These are phyloP conservation scores for Heliothis subflexa DNA, from an alignment of 1,140 invertebrate species.

Conservation along the genomic window DNA sequence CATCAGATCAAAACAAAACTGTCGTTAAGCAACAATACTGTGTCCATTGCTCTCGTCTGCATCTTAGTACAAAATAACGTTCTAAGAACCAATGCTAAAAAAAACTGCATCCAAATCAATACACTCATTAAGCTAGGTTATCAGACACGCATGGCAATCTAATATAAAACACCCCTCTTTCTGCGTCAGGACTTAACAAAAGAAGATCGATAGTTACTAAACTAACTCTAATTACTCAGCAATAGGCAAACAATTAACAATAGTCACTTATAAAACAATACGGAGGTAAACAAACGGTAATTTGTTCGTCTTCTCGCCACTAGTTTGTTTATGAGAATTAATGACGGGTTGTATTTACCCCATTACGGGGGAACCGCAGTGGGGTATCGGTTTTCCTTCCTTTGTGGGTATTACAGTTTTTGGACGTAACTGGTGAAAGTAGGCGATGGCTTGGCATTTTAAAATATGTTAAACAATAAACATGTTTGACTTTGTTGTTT, in stretches of 20 bases:
- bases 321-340: conserved; percentile 39
- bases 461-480: neutral
- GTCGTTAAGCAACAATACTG: no score
- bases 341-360: conserved; percentile 33
- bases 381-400: conserved; percentile 21
- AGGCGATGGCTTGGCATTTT: conserved; percentile 8
- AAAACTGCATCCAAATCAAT: no score
- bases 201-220: no score
- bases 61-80: no score
- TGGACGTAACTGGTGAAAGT: conserved; percentile 13
- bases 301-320: conserved; percentile 20
- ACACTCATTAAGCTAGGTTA: no score
- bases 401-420: conserved; percentile 17
- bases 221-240: no score
- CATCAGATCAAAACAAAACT: no score
- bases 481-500: neutral
- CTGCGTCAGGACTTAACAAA: neutral
- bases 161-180: neutral
- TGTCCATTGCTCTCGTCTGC: no score
- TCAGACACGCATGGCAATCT: no score
- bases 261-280: neutral
- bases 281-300: conserved; percentile 5
- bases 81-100: no score
- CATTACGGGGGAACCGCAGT: conserved; percentile 21
- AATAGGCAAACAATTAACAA: neutral